Base-by-base conservation (phyloP, 2,797 vertebrate genomes). In the Lutjanus campechanus region DNA sequence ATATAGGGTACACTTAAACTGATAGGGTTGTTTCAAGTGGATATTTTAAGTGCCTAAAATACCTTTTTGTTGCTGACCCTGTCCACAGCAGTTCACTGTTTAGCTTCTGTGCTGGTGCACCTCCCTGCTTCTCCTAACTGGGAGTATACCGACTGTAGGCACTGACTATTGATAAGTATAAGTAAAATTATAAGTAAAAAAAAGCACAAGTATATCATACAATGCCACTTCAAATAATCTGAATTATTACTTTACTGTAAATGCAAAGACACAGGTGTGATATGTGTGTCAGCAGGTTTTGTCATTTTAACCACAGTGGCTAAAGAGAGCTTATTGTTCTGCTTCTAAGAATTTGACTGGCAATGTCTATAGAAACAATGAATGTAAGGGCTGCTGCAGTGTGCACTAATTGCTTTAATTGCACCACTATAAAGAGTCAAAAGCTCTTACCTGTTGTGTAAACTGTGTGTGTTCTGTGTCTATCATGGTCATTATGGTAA, bases 371-470 rank as follows among this genome's bases (percentile, higher is more conserved):
- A 10, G 53, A 69, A 68, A 16, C 16, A 68, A 74, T 56, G 40
- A 74, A 29, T 25, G 47, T n/a, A 11, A 0, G 0, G 58, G 61
- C 11, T 44, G 9, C 25, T 47, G 50, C 41, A 69, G 22, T 66
- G 54, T 40, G 16, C 56, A 60, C 53, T 46, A 69, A 77, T 67
- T 44, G 25, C 43, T 53, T 69, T 51, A 65, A 17, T 85, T 56
- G 7, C 15, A 11, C 36, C 0, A 1, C 20, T 71, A 19, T 29
- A 8, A 65, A 25, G 47, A 78, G 15, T 82, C 41, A 79, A 76
- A 73, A 56, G 67, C 55, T 58, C 44, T 59, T 43, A 67, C 69
- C 63, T 72, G 49, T 63, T 67, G 60, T 40, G 70, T 53, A 60
- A 74, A 80, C 77, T 46, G 55, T 25, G 20, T 41, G 43, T 47